phyloP scores from a whole-genome alignment of 2,888 invertebrate genomes.

The Dryococelus australis region DNA sequence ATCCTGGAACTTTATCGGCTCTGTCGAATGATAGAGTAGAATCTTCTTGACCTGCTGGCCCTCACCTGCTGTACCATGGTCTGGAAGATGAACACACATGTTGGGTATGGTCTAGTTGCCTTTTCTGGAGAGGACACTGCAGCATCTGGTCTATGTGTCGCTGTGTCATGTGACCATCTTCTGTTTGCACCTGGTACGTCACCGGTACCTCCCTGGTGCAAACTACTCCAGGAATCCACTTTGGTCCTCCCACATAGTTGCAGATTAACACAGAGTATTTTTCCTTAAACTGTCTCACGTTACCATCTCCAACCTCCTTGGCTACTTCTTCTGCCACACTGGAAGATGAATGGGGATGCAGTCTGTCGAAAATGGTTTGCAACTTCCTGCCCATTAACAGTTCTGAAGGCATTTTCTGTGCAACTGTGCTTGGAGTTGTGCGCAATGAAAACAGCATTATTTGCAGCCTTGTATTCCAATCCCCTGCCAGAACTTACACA shows the following conservation, averaged over 20 bases:
- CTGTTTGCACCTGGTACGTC: background rate
- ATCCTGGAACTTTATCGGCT: too few relatives aligned
- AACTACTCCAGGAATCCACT: background rate
- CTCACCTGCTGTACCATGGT: too few relatives aligned
- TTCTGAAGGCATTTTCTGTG: background rate
- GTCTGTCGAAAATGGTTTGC: background rate
- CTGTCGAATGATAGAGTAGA: too few relatives aligned
- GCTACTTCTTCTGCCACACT: background rate
- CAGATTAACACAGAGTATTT: background rate
- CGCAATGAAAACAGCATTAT: background rate
- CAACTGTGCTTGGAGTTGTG: background rate
- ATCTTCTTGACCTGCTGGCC: too few relatives aligned
- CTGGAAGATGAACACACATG: too few relatives aligned
- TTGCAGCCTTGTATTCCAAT: background rate
- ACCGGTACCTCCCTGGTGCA: background rate
- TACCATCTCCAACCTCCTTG: background rate
- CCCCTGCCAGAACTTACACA: background rate
- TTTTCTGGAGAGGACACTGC: background rate
- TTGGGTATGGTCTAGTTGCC: too few relatives aligned
- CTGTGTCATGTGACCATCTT: background rate
- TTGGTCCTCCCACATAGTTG: background rate
- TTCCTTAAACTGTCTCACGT: background rate
- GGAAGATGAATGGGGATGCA: background rate
- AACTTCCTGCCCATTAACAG: background rate
- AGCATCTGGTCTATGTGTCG: background rate